Base-by-base conservation (phyloP, 2,797 vertebrate species). In the Xiphophorus birchmanni region DNA sequence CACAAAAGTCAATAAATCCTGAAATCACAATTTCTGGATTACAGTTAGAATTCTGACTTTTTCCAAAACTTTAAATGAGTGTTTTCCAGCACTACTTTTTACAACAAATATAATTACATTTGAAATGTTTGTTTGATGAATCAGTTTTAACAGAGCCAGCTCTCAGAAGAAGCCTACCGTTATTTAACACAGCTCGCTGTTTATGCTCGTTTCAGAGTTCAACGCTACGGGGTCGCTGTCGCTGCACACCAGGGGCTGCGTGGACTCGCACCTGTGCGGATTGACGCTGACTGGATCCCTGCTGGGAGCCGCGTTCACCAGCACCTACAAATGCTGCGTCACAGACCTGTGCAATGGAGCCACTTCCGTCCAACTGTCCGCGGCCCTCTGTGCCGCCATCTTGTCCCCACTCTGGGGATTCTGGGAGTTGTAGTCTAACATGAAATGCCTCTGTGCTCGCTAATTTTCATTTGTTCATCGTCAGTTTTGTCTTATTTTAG, bases 331-430 rank as follows among this genome's bases (percentile, higher is more conserved):
- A 1, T 95, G 94, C 67, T 95, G 94, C 44, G 42, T 4, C 32
- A 82, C 82, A 13, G 1, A 84, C 35, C 44, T 88, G 17, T 94
- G 93, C n/a, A 95, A 95, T 0, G 80, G 83, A 32, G 94, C 89
- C 78, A 4, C 78, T 0, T 78, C 89, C 1, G 67, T 79, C 26
- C 90, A 90, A 52, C 52, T 93, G 45, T 78, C 75, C 1, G 76
- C 44, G 37, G 91, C 85, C 12, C 44, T 90, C 71, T 47, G 83
- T 21, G 76, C 81, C 12, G 89, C 86, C 72, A 1, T 81, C n/a
- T 23, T 94, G 79, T 82, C 90, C 18, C 78, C 82, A 2, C 42
- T 94, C 3, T 91, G 85, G 86, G 75, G 78, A 45, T n/a, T 73
- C 47, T 87, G 72, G 78, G 63, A 77, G 42, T 2, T 79, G 71